Evolutionary conservation across 2,113 vertebrate genomes (phyloP), one percentile per base, ranked within the genome.

Genomic region (Myotis brandtii): DNA sequence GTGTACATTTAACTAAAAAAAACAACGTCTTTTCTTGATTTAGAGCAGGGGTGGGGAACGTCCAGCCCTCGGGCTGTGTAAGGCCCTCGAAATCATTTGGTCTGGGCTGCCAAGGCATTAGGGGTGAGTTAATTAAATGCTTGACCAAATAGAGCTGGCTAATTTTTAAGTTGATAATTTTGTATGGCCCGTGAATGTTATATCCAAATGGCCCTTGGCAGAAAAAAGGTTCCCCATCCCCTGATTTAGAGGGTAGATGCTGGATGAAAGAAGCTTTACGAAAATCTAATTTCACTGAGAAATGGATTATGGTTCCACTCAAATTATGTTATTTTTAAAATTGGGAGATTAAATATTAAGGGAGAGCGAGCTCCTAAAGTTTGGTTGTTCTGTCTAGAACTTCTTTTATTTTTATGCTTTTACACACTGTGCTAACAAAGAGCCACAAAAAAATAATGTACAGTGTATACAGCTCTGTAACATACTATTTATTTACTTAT

Each of bases 311-410:
- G 3, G 1, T 46, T 81, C 59, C 8, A 86, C 46, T 86, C 12
- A 75, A 92, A 86, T 79, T 75, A 87, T 13, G 1, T 43, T 90
- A 95, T 64, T 93, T 92, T 4, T 83, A 84, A 87, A 84, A 56
- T 6, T 30, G 1, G 2, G 2, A 86, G 37, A 69, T 64, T 40
- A 92, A 54, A 40, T 54, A 76, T 81, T 87, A 73, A 73, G 50
- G 20, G 11, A 75, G 75, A 37, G 12, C 67, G 30, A 90, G 76
- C 83, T 88, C 30, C 25, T 95, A 69, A 83, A 62, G 5, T 37
- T 50, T 32, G 4, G 6, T 21, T 88, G 5, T 52, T 66, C 40
- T 20, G 66, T 79, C 25, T 75, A 66, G 46, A 82, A 85, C 9
- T 18, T 69, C 4, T 27, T 83, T 73, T 56, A 46, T 76, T 37